Conservation (phyloP, 2,797 vertebrate genomes). For the Kryptolebias ocellatus region DNA sequence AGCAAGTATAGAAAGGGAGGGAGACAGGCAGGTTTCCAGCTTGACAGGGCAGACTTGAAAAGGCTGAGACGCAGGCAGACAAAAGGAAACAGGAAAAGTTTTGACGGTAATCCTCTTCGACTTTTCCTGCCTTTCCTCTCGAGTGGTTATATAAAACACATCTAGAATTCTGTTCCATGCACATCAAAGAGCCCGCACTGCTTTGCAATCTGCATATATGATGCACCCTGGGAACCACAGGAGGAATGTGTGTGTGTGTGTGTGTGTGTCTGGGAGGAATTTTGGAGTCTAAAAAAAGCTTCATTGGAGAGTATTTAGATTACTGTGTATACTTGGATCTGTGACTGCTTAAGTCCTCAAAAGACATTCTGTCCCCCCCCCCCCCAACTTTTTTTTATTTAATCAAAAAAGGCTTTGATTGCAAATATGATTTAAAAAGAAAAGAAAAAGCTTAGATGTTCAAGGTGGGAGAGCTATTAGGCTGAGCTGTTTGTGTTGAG, state of each 20-base stretch:
- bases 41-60: conserved; percentile 55
- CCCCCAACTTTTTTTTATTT: neutral
- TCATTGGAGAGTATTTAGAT: conserved; percentile 57
- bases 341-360: conserved; percentile 22
- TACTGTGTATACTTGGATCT: conserved; percentile 43
- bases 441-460: neutral
- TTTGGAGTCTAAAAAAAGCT: conserved; percentile 62
- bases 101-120: conserved; percentile 73
- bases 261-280: conserved; percentile 33
- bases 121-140: conserved; percentile 62
- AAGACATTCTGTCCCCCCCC: conserved; percentile 19
- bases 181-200: conserved; percentile 79
- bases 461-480: conserved; percentile 5
- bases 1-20: conserved; percentile 30
- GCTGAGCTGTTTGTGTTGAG: neutral
- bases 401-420: neutral
- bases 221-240: conserved; percentile 71
- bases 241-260: conserved; percentile 34
- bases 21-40: conserved; percentile 50
- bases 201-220: conserved; percentile 78
- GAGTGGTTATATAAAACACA: conserved; percentile 79
- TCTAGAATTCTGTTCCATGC: conserved; percentile 78
- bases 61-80: conserved; percentile 51
- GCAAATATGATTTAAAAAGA: conserved; percentile 26
- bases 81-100: conserved; percentile 67